Conservation (phyloP, 2,888 invertebrate species). For the Drosophila formosana region DNA sequence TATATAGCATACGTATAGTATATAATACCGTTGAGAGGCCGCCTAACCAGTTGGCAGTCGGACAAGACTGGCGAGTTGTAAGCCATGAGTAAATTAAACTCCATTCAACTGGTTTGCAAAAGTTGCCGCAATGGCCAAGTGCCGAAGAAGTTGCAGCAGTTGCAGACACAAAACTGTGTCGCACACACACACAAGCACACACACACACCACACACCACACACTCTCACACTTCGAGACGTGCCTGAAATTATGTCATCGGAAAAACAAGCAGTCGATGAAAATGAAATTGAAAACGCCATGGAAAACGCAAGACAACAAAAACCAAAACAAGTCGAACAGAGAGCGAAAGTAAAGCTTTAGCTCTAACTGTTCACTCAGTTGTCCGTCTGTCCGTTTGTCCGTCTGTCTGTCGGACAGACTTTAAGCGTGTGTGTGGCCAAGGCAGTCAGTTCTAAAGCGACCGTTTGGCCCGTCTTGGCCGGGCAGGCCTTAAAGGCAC, state of each 20-base stretch:
- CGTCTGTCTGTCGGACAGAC: neutral
- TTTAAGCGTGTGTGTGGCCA: neutral
- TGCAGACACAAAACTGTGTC: conserved; percentile 72
- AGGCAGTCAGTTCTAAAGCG: conserved; percentile 49
- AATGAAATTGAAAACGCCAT: conserved; percentile 60
- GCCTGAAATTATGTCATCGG: conserved; percentile 79
- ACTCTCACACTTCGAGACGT: conserved; percentile 35
- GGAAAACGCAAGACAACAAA: conserved; percentile 37
- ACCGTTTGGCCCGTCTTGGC: conserved; percentile 7
- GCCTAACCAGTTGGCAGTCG: conserved; percentile 59
- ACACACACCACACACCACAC: conserved; percentile 21
- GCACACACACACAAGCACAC: conserved; percentile 62
- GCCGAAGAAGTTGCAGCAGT: conserved; percentile 60
- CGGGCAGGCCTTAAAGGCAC: conserved; percentile 25
- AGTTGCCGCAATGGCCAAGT: conserved; percentile 41
- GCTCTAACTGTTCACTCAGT: conserved; percentile 8
- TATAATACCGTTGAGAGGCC: conserved; percentile 6
- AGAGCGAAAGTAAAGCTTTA: conserved; percentile 60
- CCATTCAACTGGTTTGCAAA: conserved; percentile 67
- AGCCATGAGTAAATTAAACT: conserved; percentile 39
- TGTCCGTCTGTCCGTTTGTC: neutral
- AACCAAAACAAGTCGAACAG: conserved; percentile 18
- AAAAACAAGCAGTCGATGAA: conserved; percentile 61
- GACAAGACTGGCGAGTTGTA: conserved; percentile 5
- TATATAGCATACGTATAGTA: neutral